phyloP scores from a whole-genome alignment of 2,113 vertebrate genomes.

The Barbus barbus region DNA sequence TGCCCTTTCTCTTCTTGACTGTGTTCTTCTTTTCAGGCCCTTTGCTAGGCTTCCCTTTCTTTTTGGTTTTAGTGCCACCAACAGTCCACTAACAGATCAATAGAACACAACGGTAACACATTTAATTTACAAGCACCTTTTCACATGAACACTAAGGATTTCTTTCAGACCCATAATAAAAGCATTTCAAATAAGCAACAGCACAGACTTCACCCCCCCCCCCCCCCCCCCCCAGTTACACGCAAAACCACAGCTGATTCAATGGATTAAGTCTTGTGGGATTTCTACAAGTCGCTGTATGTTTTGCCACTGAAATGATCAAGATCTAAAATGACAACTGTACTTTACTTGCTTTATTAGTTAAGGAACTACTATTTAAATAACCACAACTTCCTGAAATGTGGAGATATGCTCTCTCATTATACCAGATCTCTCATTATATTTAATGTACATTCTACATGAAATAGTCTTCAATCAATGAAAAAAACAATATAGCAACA shows the following conservation, averaged over 20 bases:
- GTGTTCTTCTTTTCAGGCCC: conserved; percentile 88
- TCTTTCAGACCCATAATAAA: background rate
- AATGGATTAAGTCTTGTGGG: background rate
- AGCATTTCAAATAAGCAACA: background rate
- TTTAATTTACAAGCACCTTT: background rate
- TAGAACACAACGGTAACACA: background rate
- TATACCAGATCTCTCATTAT: too few species aligned
- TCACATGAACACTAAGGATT: background rate
- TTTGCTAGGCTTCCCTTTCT: conserved; percentile 91
- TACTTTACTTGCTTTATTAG: background rate
- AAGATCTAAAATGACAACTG: background rate
- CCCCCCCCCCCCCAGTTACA: background rate
- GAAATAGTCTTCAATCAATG: background rate
- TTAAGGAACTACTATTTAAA: background rate
- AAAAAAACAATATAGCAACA: background rate
- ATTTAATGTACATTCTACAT: too few species aligned
- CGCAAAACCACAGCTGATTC: background rate
- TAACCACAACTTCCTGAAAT: too few species aligned
- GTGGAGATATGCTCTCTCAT: too few species aligned
- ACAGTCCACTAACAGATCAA: conserved; percentile 89
- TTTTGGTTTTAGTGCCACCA: conserved; percentile 96
- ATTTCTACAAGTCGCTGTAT: background rate
- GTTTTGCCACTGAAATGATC: background rate
- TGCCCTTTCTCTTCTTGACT: conserved; percentile 86
- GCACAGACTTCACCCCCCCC: background rate